Conservation (phyloP, 2,113 vertebrate species). For the Phyllostomus hastatus region DNA sequence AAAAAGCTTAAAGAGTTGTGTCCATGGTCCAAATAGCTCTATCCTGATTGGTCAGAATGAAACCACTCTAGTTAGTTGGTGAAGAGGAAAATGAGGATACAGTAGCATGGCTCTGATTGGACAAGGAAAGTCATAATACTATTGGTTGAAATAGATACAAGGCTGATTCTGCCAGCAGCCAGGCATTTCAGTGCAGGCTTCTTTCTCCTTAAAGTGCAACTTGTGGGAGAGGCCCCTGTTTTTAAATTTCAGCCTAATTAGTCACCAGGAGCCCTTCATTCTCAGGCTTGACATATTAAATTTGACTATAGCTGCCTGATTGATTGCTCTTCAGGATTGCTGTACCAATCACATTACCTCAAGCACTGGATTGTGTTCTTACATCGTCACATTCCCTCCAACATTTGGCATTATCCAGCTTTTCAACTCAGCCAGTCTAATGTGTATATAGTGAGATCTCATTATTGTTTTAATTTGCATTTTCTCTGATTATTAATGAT, state of each 20-base stretch:
- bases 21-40: not conserved
- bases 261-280: not conserved
- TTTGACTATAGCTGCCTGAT: not conserved
- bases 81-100: not conserved
- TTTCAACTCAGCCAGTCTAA: not conserved
- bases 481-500: slow-evolving; percentile 20
- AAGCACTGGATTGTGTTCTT: not conserved
- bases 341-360: not conserved
- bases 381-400: not conserved
- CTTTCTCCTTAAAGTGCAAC: not conserved
- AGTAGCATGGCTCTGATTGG: not conserved
- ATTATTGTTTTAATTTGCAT: slow-evolving; percentile 42
- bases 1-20: not conserved
- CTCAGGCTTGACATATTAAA: not conserved
- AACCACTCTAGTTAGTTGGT: not conserved
- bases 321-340: not conserved
- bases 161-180: not conserved
- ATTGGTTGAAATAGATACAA: not conserved
- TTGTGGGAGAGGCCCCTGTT: not conserved
- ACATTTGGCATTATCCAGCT: not conserved
- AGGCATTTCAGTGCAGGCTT: not conserved
- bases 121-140: not conserved
- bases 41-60: not conserved
- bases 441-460: not conserved
- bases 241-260: not conserved